Evolutionary conservation across 2,888 invertebrate species (phyloP), one percentile per base, ranked within the genome.

Genomic region (Agrochola circellaris): DNA sequence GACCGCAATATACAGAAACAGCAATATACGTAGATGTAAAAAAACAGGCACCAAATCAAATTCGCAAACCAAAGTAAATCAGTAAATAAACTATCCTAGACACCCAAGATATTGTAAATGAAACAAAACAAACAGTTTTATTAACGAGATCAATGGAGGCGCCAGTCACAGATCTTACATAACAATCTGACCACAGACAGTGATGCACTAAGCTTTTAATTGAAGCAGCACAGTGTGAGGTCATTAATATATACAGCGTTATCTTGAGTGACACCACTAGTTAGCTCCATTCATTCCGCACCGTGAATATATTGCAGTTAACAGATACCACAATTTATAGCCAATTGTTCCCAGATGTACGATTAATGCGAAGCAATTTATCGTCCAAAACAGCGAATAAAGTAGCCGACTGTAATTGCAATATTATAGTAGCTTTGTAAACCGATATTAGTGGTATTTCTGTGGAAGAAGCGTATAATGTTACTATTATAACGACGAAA

Each of bases 281-380:
- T 84, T 77, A 77, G 72, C 38, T 77, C 82, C 76, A 84, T 84
- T 86, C 84, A 78, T 75, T 83, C 70, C 48, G 68, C 67, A 65
- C 69, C 51, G 75, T 74, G 73, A 86, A 83, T 84, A 86, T 88
- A 86, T 84, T 81, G 78, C 86, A 79, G 61, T 75, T 79, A 82
- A 79, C 75, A 81, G 79, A 79, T 79, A 84, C 75, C 34, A 77
- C 75, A 85, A 92, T 91, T 92, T 90, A 91, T 91, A 48, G 89
- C 42, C 92, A 89, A 92, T 91, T 91, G 91, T 91, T 89, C 79
- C 67, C 48, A 81, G 78, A 84, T 85, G 81, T 76, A 86, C 82
- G 77, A 89, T 77, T 77, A 82, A 89, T 89, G 81, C 61, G 48
- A 73, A 75, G 77, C 84, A 76, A 87, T 89, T 87, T 85, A 87